phyloP scores from a whole-genome alignment of 2,888 invertebrate species.

The Molanna angustata region DNA sequence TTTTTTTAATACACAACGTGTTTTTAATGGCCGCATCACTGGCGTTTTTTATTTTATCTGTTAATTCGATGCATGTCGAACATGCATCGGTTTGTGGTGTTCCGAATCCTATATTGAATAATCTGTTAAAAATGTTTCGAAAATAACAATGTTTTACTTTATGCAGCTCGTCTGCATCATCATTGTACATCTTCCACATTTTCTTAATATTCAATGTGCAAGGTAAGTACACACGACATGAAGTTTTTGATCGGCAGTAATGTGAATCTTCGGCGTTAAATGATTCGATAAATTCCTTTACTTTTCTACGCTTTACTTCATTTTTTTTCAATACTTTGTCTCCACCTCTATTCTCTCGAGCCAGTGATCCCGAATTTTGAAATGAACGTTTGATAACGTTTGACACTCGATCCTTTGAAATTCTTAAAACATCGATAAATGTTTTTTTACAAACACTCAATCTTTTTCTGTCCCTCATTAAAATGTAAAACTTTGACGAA shows the following conservation, averaged over 20 bases:
- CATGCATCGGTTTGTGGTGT: not conserved
- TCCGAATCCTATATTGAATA: conserved; percentile 6
- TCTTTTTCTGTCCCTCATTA: too few relatives aligned
- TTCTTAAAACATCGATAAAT: too few relatives aligned
- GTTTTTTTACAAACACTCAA: too few relatives aligned
- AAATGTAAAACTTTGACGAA: too few relatives aligned
- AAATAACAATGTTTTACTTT: conserved; percentile 7
- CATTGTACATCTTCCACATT: not conserved
- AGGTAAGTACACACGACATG: not conserved
- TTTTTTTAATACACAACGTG: not conserved
- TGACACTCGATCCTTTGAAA: too few relatives aligned
- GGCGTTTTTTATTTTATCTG: too few relatives aligned
- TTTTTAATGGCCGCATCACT: too few relatives aligned
- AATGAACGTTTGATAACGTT: too few relatives aligned
- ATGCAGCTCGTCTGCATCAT: not conserved
- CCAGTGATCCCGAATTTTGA: not conserved
- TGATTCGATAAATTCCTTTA: not conserved
- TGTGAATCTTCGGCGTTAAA: not conserved
- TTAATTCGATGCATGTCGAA: too few relatives aligned
- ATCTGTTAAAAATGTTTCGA: not conserved
- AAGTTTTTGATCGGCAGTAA: not conserved
- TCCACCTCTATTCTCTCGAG: not conserved
- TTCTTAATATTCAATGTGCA: conserved; percentile 4
- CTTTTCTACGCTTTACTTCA: not conserved
- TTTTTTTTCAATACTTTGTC: too few relatives aligned